These are phyloP conservation scores for Microtus montanus DNA, from an alignment of 2,113 vertebrate species.

Conservation along the genomic window DNA sequence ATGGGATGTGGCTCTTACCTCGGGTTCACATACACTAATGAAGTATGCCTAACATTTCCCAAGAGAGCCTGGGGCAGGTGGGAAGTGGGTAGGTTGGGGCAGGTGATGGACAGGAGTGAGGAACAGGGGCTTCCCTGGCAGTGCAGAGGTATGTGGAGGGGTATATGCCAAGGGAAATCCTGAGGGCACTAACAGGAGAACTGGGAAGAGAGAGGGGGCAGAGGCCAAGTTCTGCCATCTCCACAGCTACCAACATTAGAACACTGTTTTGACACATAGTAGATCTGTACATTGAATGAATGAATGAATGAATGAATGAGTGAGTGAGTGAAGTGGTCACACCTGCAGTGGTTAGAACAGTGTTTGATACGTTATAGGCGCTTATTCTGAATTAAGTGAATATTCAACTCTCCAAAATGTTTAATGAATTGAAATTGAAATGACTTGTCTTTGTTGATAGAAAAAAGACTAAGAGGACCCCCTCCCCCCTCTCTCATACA, in stretches of 20 bases:
- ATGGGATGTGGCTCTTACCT: neutral
- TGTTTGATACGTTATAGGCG: neutral
- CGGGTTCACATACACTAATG: fast-evolving
- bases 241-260: neutral
- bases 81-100: too few species aligned
- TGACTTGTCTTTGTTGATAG: neutral
- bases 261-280: neutral
- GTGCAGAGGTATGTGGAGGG: neutral
- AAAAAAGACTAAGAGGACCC: neutral
- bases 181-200: fast-evolving
- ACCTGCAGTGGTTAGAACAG: neutral
- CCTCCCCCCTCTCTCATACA: too few species aligned
- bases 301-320: neutral
- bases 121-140: neutral
- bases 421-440: neutral
- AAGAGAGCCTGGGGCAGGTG: neutral
- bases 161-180: neutral
- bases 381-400: neutral
- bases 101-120: neutral
- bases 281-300: neutral
- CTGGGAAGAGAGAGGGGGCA: neutral
- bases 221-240: neutral
- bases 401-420: neutral
- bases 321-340: too few species aligned
- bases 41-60: neutral